These are phyloP conservation scores for Seriola quinqueradiata DNA, from an alignment of 2,113 vertebrate species.

Conservation along the genomic window DNA sequence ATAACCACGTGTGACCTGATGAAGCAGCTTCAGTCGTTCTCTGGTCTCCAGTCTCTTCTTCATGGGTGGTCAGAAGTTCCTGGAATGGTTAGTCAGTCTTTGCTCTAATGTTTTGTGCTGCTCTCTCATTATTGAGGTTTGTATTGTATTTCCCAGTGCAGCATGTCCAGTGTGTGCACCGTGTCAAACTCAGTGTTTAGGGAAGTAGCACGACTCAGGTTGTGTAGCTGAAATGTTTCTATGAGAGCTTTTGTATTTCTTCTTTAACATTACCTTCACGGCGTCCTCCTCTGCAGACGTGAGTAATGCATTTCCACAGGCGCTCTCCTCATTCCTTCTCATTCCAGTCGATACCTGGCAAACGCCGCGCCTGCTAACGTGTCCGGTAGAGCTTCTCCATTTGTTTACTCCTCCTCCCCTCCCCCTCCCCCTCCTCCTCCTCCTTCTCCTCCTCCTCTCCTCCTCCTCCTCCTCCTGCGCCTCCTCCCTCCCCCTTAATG, in stretches of 20 bases:
- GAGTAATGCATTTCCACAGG: slow-evolving; percentile 18
- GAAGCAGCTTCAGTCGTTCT: too few species aligned
- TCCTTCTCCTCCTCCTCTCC: neutral
- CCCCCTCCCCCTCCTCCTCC: neutral
- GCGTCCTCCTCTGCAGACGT: neutral
- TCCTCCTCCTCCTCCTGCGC: neutral
- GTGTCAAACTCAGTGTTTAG: too few species aligned
- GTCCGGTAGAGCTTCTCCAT: slow-evolving; percentile 24
- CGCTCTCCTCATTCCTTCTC: slow-evolving; percentile 25
- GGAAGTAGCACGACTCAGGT: too few species aligned
- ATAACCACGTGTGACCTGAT: too few species aligned
- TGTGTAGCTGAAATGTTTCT: too few species aligned
- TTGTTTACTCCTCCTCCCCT: slow-evolving; percentile 13
- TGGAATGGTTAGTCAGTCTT: too few species aligned
- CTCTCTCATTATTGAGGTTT: too few species aligned
- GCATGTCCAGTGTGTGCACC: too few species aligned
- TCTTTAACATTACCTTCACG: slow-evolving; percentile 1
- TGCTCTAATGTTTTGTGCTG: too few species aligned
- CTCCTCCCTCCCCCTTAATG: neutral
- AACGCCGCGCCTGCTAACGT: slow-evolving; percentile 11
- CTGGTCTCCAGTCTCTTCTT: too few species aligned
- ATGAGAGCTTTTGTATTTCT: neutral
- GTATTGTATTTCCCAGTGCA: too few species aligned
- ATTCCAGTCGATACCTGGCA: slow-evolving; percentile 26
- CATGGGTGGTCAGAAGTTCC: too few species aligned